Evolutionary conservation across 2,797 vertebrate genomes (phyloP).

Genomic region (Falco berigora): DNA sequence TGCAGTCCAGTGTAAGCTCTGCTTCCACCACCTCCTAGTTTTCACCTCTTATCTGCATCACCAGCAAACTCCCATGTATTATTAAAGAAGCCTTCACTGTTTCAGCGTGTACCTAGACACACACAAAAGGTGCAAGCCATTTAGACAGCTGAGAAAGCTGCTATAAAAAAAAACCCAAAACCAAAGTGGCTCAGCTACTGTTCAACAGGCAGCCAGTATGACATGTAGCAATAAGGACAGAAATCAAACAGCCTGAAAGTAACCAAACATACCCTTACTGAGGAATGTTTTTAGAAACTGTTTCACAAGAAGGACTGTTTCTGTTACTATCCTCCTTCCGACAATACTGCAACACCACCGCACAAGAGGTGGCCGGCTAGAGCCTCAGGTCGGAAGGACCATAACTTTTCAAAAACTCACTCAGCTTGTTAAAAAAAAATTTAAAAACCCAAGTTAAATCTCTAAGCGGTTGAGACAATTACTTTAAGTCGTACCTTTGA

Average conservation of each 20-base stretch:
- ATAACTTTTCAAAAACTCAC: background rate
- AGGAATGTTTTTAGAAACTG: background rate
- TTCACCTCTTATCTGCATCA: background rate
- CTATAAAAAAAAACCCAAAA: background rate
- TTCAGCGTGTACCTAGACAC: background rate
- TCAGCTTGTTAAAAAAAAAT: background rate
- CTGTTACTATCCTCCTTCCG: background rate
- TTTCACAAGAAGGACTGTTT: background rate
- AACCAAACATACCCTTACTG: background rate
- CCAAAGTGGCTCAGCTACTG: background rate
- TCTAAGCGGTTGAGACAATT: too few relatives aligned
- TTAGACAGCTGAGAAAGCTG: background rate
- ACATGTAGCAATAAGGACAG: background rate
- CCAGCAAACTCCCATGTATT: background rate
- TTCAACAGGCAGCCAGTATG: background rate
- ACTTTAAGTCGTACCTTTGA: background rate
- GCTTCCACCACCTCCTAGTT: background rate
- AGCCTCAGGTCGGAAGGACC: background rate
- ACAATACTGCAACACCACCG: background rate
- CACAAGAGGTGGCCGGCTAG: background rate
- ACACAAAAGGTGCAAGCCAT: background rate
- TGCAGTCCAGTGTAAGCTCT: background rate
- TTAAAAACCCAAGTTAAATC: too few relatives aligned
- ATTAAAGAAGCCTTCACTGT: background rate
- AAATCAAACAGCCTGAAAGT: background rate